Percentiles rank a stretch among this genome's conserved stretches.
These are phyloP conservation scores for Acromyrmex echinatior DNA, from an alignment of 1,140 invertebrate genomes.

Conservation along the genomic window DNA sequence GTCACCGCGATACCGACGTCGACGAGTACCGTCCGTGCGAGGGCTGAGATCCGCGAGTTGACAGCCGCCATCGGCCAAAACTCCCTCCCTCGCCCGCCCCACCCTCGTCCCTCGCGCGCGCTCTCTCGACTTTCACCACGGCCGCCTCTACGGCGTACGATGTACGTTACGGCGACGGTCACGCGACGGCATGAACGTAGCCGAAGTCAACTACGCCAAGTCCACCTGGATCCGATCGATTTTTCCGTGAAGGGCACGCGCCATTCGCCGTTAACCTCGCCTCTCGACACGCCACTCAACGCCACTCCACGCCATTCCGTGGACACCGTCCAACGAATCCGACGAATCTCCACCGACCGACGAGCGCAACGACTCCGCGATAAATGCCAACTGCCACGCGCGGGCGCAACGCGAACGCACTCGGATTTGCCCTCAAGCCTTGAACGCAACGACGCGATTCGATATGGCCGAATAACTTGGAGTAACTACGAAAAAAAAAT, in stretches of 20 bases:
- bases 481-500: not conserved
- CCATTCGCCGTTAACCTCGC: constrained; percentile 52
- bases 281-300: constrained; percentile 13
- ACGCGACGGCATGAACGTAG: constrained; percentile 80
- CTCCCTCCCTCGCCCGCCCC: not conserved
- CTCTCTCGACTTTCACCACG: constrained; percentile 13
- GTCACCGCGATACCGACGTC: constrained; percentile 56
- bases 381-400: not conserved
- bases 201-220: constrained; percentile 75
- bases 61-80: constrained; percentile 82
- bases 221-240: constrained; percentile 83
- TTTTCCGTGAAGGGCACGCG: constrained; percentile 76
- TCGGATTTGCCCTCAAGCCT: not conserved
- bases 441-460: not conserved
- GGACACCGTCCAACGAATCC: not conserved
- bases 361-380: constrained; percentile 29
- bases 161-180: constrained; percentile 56
- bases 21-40: constrained; percentile 63
- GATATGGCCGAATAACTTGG: not conserved
- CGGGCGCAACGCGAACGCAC: not conserved
- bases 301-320: not conserved
- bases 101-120: not conserved
- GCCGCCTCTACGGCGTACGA: constrained; percentile 48
- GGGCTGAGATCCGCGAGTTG: constrained; percentile 76
- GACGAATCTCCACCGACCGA: not conserved